Evolutionary conservation across 2,113 vertebrate genomes (phyloP), one percentile per base, ranked within the genome.

Genomic region (Brachirus orientalis): DNA sequence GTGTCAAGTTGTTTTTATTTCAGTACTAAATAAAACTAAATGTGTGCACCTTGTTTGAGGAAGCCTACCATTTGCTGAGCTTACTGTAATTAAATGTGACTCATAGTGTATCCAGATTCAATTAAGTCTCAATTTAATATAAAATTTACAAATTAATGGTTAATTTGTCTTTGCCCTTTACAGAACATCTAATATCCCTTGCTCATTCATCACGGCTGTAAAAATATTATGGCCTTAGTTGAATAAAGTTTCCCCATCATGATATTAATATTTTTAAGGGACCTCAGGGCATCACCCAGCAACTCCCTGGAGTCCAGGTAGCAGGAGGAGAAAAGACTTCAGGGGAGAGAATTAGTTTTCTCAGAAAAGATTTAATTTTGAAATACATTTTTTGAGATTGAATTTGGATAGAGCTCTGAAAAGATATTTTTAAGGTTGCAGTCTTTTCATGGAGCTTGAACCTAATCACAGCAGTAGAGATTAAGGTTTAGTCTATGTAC

Each of bases 401-500:
- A 68, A 52, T 81, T 81, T 72, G 50, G 38, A 66, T 67, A 41
- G 44, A 62, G 38, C 53, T 28, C 63, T 61, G 12, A 67, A 63
- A 72, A 50, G 20, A 59, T 69, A 57, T 82, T 51, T 51, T 41
- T 55, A 54, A 66, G 63, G 83, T 75, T 73, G 50, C 28, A 61
- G 16, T 64, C 51, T 78, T 74, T 77, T 69, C n/a, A 22, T 19
- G 17, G 28, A 77, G 52, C 28, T 65, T 2, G 0, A 72, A 66
- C 43, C 46, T 60, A 65, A 77, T 86, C 54, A 52, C 22, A 36
- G 11, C 1, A 12, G 70, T 2, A 9, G 5, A 69, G 71, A 76
- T 78, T 63, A 69, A 57, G 37, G 35, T 62, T 59, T 17, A 28
- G 47, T 8, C 14, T 56, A 41, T 54, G 53, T 4, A 41, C 63